Conservation (phyloP, 2,113 vertebrate species). For the Phasianus colchicus region DNA sequence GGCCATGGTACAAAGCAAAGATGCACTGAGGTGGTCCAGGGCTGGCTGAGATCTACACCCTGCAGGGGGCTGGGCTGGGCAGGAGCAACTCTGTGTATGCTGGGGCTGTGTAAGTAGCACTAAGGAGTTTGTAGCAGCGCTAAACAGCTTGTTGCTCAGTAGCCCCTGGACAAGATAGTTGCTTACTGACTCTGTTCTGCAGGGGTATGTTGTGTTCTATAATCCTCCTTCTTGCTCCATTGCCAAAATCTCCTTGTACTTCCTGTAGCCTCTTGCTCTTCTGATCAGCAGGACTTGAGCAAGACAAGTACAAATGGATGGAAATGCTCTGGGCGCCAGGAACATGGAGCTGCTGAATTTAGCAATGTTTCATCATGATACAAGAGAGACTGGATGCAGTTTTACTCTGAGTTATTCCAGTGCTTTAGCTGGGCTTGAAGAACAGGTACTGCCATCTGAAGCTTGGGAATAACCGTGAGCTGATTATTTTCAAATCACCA, state of each 20-base stretch:
- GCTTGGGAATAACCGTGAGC: neutral
- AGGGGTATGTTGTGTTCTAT: too few relatives aligned
- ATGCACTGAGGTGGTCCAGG: neutral
- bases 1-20: neutral
- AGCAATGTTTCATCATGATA: neutral
- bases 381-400: neutral
- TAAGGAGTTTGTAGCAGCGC: neutral
- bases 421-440: neutral
- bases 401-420: neutral
- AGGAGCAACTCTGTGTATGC: neutral
- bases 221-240: neutral
- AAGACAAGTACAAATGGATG: neutral
- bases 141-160: neutral
- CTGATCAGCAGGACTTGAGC: neutral
- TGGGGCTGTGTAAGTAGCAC: neutral
- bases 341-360: neutral
- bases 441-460: neutral
- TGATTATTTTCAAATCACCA: neutral
- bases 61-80: neutral
- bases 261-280: accelerated
- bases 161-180: neutral
- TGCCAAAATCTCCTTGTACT: neutral
- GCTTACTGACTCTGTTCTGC: neutral
- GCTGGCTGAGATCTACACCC: neutral
- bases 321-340: neutral